phyloP scores from a whole-genome alignment of 2,797 vertebrate species.

The Gobionotothen gibberifrons region DNA sequence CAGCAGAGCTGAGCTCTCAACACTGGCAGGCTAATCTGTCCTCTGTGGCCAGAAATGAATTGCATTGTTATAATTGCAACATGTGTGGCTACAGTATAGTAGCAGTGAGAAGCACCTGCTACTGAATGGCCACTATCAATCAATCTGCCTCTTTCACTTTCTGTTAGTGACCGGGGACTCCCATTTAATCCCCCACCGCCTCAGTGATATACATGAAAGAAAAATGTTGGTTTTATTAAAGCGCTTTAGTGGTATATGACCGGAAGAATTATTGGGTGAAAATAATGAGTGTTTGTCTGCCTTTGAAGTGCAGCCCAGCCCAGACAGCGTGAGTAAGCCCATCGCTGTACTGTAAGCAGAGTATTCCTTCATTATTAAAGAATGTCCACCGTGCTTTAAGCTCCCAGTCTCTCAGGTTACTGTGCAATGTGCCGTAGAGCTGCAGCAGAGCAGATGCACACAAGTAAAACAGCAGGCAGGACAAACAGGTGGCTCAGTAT shows the following conservation, averaged over 20 bases:
- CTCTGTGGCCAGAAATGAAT: slow-evolving; percentile 75
- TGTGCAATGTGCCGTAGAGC: slow-evolving; percentile 60
- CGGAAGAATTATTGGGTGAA: slow-evolving; percentile 15
- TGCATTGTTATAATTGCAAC: slow-evolving; percentile 65
- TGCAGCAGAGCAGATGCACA: slow-evolving; percentile 62
- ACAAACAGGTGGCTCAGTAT: slow-evolving; percentile 62
- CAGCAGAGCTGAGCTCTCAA: slow-evolving; percentile 75
- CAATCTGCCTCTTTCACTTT: slow-evolving; percentile 36
- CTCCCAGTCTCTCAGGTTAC: slow-evolving; percentile 72
- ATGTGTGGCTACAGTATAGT: slow-evolving; percentile 39
- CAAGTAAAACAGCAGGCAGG: slow-evolving; percentile 34
- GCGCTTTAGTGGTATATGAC: slow-evolving; percentile 1
- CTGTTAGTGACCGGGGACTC: slow-evolving; percentile 2
- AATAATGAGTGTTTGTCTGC: slow-evolving; percentile 40
- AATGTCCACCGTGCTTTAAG: slow-evolving; percentile 64
- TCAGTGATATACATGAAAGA: not conserved
- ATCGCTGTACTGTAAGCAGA: slow-evolving; percentile 62
- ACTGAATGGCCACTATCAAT: slow-evolving; percentile 44
- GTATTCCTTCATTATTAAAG: slow-evolving; percentile 79
- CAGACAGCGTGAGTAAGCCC: slow-evolving; percentile 36
- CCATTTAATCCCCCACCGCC: slow-evolving; percentile 6
- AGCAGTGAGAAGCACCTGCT: slow-evolving; percentile 33
- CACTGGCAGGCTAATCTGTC: slow-evolving; percentile 75
- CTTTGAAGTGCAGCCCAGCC: slow-evolving; percentile 24
- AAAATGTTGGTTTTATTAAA: slow-evolving; percentile 10